Evolutionary conservation across 2,113 vertebrate genomes (phyloP), one percentile per base, ranked within the genome.

Genomic region (Rhinoderma darwinii): DNA sequence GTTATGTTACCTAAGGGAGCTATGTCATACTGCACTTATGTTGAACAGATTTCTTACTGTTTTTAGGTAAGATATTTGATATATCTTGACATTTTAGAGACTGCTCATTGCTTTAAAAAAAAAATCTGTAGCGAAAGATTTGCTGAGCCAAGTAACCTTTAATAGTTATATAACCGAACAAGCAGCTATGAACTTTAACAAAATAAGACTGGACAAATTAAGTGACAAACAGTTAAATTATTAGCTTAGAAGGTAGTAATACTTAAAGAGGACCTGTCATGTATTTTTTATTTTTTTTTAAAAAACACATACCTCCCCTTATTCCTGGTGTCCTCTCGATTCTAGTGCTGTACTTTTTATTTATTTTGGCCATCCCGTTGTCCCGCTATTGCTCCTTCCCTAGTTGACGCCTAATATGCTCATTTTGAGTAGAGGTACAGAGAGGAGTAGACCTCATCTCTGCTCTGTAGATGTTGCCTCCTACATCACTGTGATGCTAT

Each of bases 51-150:
- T 54, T 56, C 37, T 80, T 80, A 80, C 77, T 41, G 54, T 80
- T 80, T 78, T 59, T 59, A 80, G 51, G 51, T 10, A 80, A 37
- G 77, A 41, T 59, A 80, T 59, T 59, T 80, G 75, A 77, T 44
- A 51, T 77, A 51, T 77, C 75, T 51, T 77, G 77, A 80, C 77
- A 80, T 80, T 80, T 80, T 80, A 15, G 77, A 80, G 77, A 61
- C 59, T 37, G 77, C 35, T 80, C 77, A 39, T 80, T 80, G 51
- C 41, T 56, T 32, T 22, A 78, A 78, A 78, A 54, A 78, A 73
- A 78, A 56, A 80, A 37, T 39, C 35, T 1, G 3, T 35, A 59
- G 77, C 39, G 32, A 61, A 80, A 80, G 77, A 61, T 80, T 80
- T 80, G 77, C 51, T 59, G 77, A 80, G 54, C 77, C 77, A 39